Evolutionary conservation across 2,797 vertebrate genomes (phyloP).

Genomic region (Aplochiton taeniatus): DNA sequence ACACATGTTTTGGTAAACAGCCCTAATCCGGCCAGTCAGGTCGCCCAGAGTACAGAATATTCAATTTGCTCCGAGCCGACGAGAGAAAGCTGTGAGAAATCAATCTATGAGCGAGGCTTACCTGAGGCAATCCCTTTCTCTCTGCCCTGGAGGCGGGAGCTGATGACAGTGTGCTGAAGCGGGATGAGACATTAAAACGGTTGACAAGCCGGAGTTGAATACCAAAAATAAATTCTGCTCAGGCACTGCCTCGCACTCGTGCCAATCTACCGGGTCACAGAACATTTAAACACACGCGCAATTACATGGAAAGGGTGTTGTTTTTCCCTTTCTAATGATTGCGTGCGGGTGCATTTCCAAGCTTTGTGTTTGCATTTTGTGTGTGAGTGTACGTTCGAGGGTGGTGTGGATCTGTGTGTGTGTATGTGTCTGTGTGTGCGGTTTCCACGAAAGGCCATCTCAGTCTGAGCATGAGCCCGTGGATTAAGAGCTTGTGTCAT

Average conservation of each 20-base stretch:
- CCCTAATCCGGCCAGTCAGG: no score
- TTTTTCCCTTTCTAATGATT: neutral
- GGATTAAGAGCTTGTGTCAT: slow-evolving; percentile 14
- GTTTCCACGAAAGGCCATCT: neutral
- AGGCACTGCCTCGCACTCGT: slow-evolving; percentile 16
- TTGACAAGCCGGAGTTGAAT: neutral
- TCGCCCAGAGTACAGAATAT: no score
- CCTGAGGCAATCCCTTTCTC: no score
- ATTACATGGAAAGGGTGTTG: neutral
- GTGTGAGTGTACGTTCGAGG: neutral
- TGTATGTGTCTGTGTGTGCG: neutral
- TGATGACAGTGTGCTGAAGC: no score
- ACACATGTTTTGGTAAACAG: no score
- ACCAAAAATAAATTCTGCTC: slow-evolving; percentile 20
- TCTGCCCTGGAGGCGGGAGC: no score
- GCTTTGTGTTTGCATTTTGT: neutral
- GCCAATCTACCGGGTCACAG: slow-evolving; percentile 16
- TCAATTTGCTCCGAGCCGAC: no score
- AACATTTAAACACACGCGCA: slow-evolving; percentile 17
- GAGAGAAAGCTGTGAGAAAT: no score
- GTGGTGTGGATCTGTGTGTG: neutral
- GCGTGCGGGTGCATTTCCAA: neutral
- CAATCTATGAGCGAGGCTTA: no score
- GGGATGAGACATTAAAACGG: no score
- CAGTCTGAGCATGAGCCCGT: neutral